Conservation (phyloP, 2,888 invertebrate genomes). For the Drosophila multiciliata region DNA sequence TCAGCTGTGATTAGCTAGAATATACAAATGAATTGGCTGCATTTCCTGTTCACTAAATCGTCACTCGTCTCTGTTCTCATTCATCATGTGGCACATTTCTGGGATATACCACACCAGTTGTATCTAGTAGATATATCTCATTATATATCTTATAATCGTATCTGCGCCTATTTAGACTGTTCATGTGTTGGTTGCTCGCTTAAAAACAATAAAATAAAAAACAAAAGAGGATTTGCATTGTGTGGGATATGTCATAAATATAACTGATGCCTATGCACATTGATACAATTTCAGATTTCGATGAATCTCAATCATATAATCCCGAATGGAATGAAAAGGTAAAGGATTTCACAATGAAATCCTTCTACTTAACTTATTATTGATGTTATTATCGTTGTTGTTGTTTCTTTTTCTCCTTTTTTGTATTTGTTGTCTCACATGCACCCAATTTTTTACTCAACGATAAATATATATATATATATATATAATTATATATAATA, state of each 20-base stretch:
- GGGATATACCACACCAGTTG: slow-evolving; percentile 14
- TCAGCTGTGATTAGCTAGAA: slow-evolving; percentile 11
- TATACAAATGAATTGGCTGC: slow-evolving; percentile 9
- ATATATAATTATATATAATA: slow-evolving; percentile 6
- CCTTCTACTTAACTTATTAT: slow-evolving; percentile 42
- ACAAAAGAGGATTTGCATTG: slow-evolving; percentile 10
- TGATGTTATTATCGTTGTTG: slow-evolving; percentile 37
- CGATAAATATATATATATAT: slow-evolving; percentile 18
- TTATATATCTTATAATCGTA: slow-evolving; percentile 9
- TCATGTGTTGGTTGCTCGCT: slow-evolving; percentile 54
- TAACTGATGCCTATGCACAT: slow-evolving; percentile 57
- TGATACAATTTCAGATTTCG: slow-evolving; percentile 85
- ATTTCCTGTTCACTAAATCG: slow-evolving; percentile 1
- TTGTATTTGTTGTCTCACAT: slow-evolving; percentile 37
- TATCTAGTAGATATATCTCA: slow-evolving; percentile 23
- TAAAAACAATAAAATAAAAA: not conserved
- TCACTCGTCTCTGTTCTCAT: slow-evolving; percentile 12
- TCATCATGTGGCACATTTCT: slow-evolving; percentile 37
- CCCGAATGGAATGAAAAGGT: slow-evolving; percentile 85
- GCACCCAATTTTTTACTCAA: slow-evolving; percentile 53
- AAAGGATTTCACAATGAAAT: slow-evolving; percentile 73
- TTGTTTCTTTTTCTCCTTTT: slow-evolving; percentile 39
- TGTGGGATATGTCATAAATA: slow-evolving; percentile 16
- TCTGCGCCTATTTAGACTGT: slow-evolving; percentile 41
- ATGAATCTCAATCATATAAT: slow-evolving; percentile 84